A percentile compares a stretch with the other conserved stretches of the same genome.
These are phyloP conservation scores for Odontothrips loti DNA, from an alignment of 2,888 invertebrate genomes.

Conservation along the genomic window DNA sequence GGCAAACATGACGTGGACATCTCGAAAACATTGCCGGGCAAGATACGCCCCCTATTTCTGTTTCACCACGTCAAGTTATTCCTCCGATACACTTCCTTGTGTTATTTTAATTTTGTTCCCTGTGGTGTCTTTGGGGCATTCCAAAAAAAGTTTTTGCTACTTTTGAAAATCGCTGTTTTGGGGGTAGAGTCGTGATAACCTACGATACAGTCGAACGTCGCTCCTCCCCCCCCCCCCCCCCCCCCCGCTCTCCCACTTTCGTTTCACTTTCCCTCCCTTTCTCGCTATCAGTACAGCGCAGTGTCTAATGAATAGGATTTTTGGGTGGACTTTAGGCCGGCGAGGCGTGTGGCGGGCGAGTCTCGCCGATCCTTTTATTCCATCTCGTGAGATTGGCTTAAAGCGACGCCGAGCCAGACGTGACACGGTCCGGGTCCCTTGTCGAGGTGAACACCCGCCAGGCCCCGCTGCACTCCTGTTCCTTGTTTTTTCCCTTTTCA, in stretches of 20 bases:
- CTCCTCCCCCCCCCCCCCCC: background rate
- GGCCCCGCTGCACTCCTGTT: background rate
- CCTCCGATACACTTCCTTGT: too few relatives aligned
- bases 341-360: background rate
- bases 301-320: slow-evolving; percentile 5
- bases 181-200: too few relatives aligned
- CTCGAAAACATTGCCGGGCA: too few relatives aligned
- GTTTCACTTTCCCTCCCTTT: background rate
- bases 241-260: background rate
- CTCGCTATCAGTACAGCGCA: background rate
- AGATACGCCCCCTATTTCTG: too few relatives aligned
- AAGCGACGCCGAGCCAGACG: background rate
- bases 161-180: too few relatives aligned
- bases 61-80: too few relatives aligned
- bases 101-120: too few relatives aligned
- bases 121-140: too few relatives aligned
- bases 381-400: slow-evolving; percentile 9
- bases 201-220: background rate
- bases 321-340: background rate
- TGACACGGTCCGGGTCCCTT: background rate
- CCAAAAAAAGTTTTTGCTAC: too few relatives aligned
- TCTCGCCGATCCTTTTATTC: background rate
- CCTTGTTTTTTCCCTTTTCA: background rate
- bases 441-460: background rate
- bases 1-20: too few relatives aligned